phyloP scores from a whole-genome alignment of 53 echinoderm and acorn worm genomes.

The Pentamera pediparva region DNA sequence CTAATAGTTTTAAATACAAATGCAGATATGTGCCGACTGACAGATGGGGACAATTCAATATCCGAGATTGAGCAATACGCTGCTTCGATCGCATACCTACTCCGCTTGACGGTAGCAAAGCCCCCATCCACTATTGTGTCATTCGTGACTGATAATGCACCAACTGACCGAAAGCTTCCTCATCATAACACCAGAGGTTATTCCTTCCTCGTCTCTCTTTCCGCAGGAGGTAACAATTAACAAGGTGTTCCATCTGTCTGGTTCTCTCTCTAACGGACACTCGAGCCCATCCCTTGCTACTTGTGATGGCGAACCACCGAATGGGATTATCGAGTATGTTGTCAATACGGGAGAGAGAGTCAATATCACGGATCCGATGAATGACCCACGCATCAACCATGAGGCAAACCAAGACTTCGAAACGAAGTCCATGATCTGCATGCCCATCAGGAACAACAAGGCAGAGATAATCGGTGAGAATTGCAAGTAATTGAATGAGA shows the following conservation, averaged over 20 bases:
- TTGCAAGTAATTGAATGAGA: too few species aligned
- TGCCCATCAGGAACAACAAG: slow-evolving; percentile 97
- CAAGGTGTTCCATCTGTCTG: slow-evolving; percentile 88
- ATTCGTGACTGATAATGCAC: too few species aligned
- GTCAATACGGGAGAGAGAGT: slow-evolving; percentile 84
- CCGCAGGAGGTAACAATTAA: slow-evolving; percentile 88
- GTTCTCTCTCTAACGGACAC: slow-evolving; percentile 79
- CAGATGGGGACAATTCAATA: too few species aligned
- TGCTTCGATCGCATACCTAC: too few species aligned
- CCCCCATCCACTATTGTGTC: too few species aligned
- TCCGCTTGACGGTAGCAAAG: too few species aligned
- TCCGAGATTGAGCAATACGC: too few species aligned
- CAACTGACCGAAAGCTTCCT: too few species aligned
- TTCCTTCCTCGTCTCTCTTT: not conserved
- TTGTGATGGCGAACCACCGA: slow-evolving; percentile 78
- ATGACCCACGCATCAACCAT: slow-evolving; percentile 75
- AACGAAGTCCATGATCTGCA: slow-evolving; percentile 89
- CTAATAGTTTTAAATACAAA: too few species aligned
- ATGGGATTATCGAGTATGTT: slow-evolving; percentile 93
- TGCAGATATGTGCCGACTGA: too few species aligned
- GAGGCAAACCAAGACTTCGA: slow-evolving; percentile 82
- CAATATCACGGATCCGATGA: slow-evolving; percentile 82
- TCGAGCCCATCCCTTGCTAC: slow-evolving; percentile 64
- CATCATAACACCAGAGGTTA: too few species aligned
- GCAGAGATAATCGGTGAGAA: slow-evolving; percentile 88